A percentile compares a stretch with the other conserved stretches of the same genome.
These are phyloP conservation scores for Microctonus brassicae DNA, from an alignment of 2,888 invertebrate species.

Conservation along the genomic window DNA sequence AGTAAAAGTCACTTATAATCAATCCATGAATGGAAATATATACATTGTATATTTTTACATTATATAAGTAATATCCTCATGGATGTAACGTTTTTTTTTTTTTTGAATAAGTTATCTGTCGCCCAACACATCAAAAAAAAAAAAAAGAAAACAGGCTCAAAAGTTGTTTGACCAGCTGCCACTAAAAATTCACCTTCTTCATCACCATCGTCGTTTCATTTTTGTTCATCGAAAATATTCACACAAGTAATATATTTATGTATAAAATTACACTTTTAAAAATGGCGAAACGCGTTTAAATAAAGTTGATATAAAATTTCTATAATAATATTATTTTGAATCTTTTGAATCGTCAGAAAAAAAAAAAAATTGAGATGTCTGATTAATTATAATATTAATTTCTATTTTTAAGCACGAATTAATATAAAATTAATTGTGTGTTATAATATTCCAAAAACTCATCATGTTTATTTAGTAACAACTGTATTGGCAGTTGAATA, in stretches of 20 bases:
- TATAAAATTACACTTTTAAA: no score
- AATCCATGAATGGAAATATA: no score
- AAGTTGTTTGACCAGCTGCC: conserved; percentile 61
- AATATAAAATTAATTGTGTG: background rate
- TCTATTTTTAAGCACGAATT: conserved; percentile 15
- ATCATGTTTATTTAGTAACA: conserved; percentile 24
- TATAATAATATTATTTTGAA: no score
- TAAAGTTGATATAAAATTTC: no score
- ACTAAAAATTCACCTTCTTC: conserved; percentile 26
- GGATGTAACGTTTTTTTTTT: no score
- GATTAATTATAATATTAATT: no score
- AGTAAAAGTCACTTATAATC: no score
- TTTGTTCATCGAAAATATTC: background rate
- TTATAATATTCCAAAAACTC: background rate
- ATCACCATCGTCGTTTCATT: background rate
- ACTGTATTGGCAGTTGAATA: conserved; percentile 24
- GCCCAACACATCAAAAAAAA: conserved; percentile 27
- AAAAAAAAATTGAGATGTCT: conserved; percentile 36
- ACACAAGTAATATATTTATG: no score
- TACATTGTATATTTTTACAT: no score
- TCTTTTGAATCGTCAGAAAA: background rate
- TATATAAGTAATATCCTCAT: background rate
- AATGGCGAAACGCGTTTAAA: no score
- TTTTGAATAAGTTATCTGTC: background rate
- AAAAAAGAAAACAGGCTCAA: conserved; percentile 54